Percentiles rank a stretch among this genome's conserved stretches.
These are phyloP conservation scores for Drosophila gaucha DNA, from an alignment of 2,888 invertebrate species.

Conservation along the genomic window DNA sequence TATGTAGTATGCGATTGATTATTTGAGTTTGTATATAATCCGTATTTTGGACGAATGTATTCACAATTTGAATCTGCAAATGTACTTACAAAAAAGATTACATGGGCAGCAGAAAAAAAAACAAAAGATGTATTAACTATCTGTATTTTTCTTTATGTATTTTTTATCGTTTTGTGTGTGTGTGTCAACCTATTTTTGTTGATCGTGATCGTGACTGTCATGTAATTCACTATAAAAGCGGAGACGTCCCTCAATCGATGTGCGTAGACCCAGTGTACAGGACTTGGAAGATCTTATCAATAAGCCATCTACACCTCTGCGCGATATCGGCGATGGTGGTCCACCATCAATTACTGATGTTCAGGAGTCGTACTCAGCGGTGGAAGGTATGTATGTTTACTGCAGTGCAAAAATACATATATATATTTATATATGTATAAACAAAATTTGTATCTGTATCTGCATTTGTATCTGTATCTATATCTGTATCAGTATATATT, in stretches of 20 bases:
- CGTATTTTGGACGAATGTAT: conserved; percentile 21
- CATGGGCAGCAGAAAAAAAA: not conserved
- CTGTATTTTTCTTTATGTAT: conserved; percentile 12
- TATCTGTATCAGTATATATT: not conserved
- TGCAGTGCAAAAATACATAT: not conserved
- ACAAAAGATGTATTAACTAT: not conserved
- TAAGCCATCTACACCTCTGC: conserved; percentile 95
- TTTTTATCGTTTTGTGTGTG: conserved; percentile 6
- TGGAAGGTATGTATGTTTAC: conserved; percentile 91
- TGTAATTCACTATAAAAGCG: conserved; percentile 85
- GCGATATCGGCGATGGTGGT: conserved; percentile 91
- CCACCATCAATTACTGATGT: conserved; percentile 96
- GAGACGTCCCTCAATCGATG: conserved; percentile 95
- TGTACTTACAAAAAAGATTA: conserved; percentile 3
- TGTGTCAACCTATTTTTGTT: conserved; percentile 17
- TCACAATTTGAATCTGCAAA: conserved; percentile 15
- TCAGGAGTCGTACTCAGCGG: conserved; percentile 97
- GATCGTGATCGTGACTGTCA: conserved; percentile 5
- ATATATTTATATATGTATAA: not conserved
- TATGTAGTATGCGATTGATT: conserved; percentile 30
- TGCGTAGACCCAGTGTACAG: conserved; percentile 94
- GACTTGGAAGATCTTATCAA: conserved; percentile 96
- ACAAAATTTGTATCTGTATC: not conserved
- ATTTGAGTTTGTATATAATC: conserved; percentile 38
- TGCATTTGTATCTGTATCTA: not conserved